Conservation (phyloP, 2,797 vertebrate species). For the Xiphophorus birchmanni region DNA sequence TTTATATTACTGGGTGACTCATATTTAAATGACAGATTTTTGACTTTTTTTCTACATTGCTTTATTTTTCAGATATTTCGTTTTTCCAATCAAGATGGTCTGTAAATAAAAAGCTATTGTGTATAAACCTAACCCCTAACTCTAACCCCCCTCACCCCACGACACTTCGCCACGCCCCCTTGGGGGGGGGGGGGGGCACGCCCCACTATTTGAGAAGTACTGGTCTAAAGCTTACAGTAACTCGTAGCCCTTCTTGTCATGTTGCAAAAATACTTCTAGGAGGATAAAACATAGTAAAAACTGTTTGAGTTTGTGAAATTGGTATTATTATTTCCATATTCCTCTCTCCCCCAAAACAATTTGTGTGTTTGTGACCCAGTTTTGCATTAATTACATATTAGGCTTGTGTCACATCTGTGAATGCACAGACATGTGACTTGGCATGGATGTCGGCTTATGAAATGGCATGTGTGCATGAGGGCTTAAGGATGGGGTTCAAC, state of each 20-base stretch:
- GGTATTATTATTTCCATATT: background rate
- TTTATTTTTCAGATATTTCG: background rate
- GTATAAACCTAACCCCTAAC: background rate
- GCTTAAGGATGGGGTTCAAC: background rate
- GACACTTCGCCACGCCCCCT: no score
- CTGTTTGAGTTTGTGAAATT: background rate
- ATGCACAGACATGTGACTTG: slow-evolving; percentile 8
- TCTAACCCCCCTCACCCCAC: no score
- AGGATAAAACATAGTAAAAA: background rate
- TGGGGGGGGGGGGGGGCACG: no score
- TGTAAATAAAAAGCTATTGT: background rate
- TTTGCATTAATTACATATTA: background rate
- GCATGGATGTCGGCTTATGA: background rate
- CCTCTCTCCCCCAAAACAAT: background rate
- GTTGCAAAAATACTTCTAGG: background rate
- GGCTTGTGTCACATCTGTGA: slow-evolving; percentile 12
- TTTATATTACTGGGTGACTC: no score
- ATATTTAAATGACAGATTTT: background rate
- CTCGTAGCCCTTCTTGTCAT: no score
- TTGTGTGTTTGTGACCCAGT: background rate
- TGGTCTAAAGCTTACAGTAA: background rate
- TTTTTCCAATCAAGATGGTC: background rate
- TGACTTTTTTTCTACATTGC: background rate
- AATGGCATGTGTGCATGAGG: background rate
- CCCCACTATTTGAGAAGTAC: no score